A percentile compares a stretch with the other conserved stretches of the same genome.
Conservation (phyloP, 2,888 invertebrate genomes). For the Cataglyphis altisquamis region DNA sequence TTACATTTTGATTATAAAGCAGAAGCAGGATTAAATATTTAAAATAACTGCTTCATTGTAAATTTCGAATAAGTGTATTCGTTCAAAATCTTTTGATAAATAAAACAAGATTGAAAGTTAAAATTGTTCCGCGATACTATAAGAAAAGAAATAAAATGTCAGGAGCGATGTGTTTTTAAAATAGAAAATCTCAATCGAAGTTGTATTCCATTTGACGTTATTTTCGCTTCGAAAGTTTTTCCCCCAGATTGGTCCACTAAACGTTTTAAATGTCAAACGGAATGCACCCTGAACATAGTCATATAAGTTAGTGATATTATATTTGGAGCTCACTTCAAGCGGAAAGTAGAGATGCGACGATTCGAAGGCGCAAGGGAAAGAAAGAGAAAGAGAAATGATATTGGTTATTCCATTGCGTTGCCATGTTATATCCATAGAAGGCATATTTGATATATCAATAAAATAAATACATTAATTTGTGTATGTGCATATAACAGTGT, state of each 20-base stretch:
- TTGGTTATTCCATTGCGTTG: neutral
- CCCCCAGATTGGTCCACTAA: neutral
- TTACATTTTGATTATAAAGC: neutral
- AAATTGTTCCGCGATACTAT: neutral
- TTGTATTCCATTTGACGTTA: neutral
- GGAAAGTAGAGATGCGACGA: neutral
- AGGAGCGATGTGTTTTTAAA: neutral
- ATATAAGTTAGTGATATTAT: neutral
- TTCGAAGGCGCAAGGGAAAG: neutral
- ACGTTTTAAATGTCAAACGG: neutral
- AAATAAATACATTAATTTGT: neutral
- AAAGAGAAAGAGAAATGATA: neutral
- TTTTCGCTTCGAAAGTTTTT: neutral
- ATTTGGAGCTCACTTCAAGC: neutral
- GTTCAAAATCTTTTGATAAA: neutral
- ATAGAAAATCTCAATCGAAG: neutral
- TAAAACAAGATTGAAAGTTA: neutral
- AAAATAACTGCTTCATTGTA: neutral
- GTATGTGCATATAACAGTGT: neutral
- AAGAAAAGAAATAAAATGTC: neutral
- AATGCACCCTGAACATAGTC: neutral
- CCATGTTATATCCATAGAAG: neutral
- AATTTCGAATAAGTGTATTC: neutral
- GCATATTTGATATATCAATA: conserved; percentile 13
- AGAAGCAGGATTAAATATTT: neutral